Evolutionary conservation across 2,113 vertebrate genomes (phyloP), one percentile per base, ranked within the genome.

Genomic region (Oostethus manadensis): DNA sequence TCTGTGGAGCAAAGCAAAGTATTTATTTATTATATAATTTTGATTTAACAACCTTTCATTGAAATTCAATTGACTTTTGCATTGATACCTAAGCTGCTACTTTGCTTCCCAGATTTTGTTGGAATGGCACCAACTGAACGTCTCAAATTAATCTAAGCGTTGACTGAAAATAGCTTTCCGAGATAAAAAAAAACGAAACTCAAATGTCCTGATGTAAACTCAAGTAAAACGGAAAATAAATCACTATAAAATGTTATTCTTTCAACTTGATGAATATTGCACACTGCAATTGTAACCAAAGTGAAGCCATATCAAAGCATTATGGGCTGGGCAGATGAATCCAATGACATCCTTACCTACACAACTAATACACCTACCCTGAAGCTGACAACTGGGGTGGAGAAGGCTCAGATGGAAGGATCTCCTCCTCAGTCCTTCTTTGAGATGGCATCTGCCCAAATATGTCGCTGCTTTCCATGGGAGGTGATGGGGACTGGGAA

Each of bases 321-420:
- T 75, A 84, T 77, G 78, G 60, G 47, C 64, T 72, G 64, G 68
- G 76, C 77, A 78, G 76, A 87, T 86, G 81, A 77, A 51, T 79
- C 46, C 72, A 78, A 83, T 79, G 71, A 59, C 58, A 62, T 84
- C 70, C 74, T 68, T 81, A 58, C 68, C 74, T 82, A 63, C 56
- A 84, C 84, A 79, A 76, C 82, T 83, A 73, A 1, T 69, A 79
- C 86, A 96, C 96, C 95, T 94, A 97, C 96, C 96, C 94, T 89
- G 95, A 93, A 92, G 94, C 73, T 79, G 95, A 93, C 90, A 95
- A 92, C 74, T 93, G 93, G 80, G 94, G 90, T 81, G 93, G 89
- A 71, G 96, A 94, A 69, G 90, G 89, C 88, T 96, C 94, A 50
- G 94, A 94, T 79, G 93, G 91, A 89, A 97, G 93, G 76, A 94